Conservation (phyloP, 2,888 invertebrate genomes). For the Oligia fasciuncula region DNA sequence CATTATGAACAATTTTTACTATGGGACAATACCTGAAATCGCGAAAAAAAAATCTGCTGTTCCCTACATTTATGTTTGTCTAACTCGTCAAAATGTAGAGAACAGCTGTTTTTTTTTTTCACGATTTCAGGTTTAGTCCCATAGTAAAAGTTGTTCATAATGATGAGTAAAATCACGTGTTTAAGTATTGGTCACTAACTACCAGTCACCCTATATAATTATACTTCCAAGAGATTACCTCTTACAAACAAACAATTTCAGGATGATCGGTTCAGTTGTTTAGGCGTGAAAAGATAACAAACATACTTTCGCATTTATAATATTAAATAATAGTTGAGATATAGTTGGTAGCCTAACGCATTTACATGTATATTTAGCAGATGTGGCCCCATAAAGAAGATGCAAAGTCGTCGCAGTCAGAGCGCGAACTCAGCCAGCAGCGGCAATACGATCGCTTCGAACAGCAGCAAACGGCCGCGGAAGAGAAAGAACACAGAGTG, state of each 20-base stretch:
- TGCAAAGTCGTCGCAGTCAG: conserved; percentile 86
- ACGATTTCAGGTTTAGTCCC: too few relatives aligned
- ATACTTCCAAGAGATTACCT: too few relatives aligned
- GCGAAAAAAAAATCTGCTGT: too few relatives aligned
- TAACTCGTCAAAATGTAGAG: too few relatives aligned
- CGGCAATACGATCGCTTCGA: conserved; percentile 87
- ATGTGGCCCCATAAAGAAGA: conserved; percentile 83
- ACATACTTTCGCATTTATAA: neutral
- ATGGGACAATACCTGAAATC: too few relatives aligned
- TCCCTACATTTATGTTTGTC: too few relatives aligned
- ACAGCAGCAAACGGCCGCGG: conserved; percentile 86
- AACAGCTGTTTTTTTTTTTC: too few relatives aligned
- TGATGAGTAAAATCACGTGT: too few relatives aligned
- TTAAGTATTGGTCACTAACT: too few relatives aligned
- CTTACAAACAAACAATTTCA: neutral
- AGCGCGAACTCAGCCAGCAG: conserved; percentile 88
- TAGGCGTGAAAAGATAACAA: neutral
- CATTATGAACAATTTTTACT: too few relatives aligned
- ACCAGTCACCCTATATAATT: too few relatives aligned
- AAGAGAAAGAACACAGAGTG: conserved; percentile 88
- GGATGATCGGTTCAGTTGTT: neutral
- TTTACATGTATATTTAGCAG: conserved; percentile 60
- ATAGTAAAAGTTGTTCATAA: too few relatives aligned
- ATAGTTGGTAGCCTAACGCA: neutral
- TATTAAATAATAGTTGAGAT: neutral